Base-by-base conservation (phyloP, 2,888 invertebrate species). In the Xylota segnis region DNA sequence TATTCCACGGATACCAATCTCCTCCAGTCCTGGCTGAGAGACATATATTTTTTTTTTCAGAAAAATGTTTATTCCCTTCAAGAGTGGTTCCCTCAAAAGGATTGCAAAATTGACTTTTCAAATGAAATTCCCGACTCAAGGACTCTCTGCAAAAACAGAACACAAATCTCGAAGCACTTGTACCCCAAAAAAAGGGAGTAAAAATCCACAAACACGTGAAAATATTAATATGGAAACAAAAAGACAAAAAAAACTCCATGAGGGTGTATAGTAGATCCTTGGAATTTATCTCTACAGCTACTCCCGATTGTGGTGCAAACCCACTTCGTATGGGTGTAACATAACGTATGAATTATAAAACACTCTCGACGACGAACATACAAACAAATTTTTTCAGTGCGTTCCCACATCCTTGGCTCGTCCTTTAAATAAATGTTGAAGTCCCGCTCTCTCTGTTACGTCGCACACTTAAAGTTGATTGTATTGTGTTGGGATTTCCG, bases 341-440 rank as follows among this genome's bases (percentile, higher is more conserved):
- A 5, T n/a, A 52, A 52, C 58, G 12, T 12, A 34, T 58, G 37
- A 34, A 37, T 58, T 58, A 58, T 37, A 58, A 58, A 58, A 58
- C 12, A 34, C 18, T 56, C 14, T 10, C 16, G 9, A 32, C 14
- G 29, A 54, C 14, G 14, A 16, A 29, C 18, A 18, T 14, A 10
- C 18, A 47, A 2, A 14, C 1, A 16, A 10, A n/a, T 40, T 40
- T 9, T 37, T 37, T 37, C 40, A 43, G 43, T 43, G 43, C 43
- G 43, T 43, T 6, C 43, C 7, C 43, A 50, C 50, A 50, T 18
- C 50, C 50, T 50, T 18, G 9, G 7, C 27, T 50, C 23, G 10
- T 50, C 5, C 10, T 27, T 27, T 4, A 43, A 50, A 50, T 4
- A 16, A 12, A 50, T 16, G 23, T 23, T 50, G n/a, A 29, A 52